Base-by-base conservation (phyloP, 1,140 invertebrate genomes). In the Temnothorax curvispinosus region DNA sequence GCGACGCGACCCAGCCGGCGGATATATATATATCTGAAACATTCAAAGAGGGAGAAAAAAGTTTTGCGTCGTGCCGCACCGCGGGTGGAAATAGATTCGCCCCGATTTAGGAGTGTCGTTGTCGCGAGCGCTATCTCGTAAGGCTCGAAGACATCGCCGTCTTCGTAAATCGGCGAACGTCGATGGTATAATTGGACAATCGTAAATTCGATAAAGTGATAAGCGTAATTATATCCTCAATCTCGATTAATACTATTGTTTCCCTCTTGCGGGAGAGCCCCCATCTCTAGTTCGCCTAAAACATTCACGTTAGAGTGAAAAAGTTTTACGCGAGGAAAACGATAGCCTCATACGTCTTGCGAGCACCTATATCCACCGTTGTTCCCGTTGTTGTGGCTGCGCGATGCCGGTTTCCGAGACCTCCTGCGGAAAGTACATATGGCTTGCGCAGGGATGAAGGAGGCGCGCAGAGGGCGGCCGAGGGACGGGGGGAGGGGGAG, bases 281-380 rank as follows among this genome's bases (percentile, higher is more conserved):
- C 64, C 58, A 8, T 38, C 54, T 35, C 27, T 21, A 52, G 32
- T 13, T 32, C 18, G 21, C 8, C 32, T 94, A 87, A 91, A 94
- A 94, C 87, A 94, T 94, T 94, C 87, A 94, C 89, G 87, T 74
- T 58, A 67, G n/a, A 71, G 71, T 86, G 75, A 85, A 85, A 93
- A 93, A 94, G 87, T 93, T 92, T 92, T 89, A 89, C 85, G 74
- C 74, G 58, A 87, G 27, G 69, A 87, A 92, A 89, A 90, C 90
- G 86, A 92, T 91, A 65, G 71, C 78, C 89, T 89, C 89, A 87
- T 91, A 90, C 90, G 87, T 92, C 91, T 92, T 88, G 76, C 84
- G 75, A 84, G 72, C 71, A 81, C 60, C 88, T 77, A 88, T 69
- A 71, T 65, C 13, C 80, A 8, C 41, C 56, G 41, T 87, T 89